Evolutionary conservation across 1,140 invertebrate species (phyloP).

Genomic region (Zeugodacus cucurbitae): DNA sequence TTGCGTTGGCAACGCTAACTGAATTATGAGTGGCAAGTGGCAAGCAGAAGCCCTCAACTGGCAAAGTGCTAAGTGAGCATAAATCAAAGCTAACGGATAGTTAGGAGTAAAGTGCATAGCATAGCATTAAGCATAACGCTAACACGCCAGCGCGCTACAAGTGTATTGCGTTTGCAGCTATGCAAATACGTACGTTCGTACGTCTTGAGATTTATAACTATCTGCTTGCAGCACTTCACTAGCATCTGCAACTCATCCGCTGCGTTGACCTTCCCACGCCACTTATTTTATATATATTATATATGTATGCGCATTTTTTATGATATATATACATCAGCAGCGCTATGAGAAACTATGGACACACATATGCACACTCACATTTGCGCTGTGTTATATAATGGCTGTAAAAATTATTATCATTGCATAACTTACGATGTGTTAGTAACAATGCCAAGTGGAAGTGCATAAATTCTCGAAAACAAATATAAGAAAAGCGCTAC

Average conservation of each 20-base stretch:
- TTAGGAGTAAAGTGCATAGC: neutral
- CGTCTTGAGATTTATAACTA: neutral
- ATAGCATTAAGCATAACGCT: neutral
- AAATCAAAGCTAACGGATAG: conserved; percentile 23
- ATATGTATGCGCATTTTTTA: neutral
- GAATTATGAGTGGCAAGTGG: conserved; percentile 24
- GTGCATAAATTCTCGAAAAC: neutral
- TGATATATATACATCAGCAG: neutral
- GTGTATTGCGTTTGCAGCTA: neutral
- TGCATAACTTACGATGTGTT: neutral
- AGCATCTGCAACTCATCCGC: neutral
- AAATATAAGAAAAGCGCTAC: neutral
- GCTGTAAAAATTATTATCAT: conserved; percentile 5
- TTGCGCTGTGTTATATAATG: neutral
- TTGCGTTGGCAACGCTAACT: neutral
- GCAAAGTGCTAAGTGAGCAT: conserved; percentile 13
- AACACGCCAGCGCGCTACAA: neutral
- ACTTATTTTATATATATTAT: neutral
- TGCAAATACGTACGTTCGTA: neutral
- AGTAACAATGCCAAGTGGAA: neutral
- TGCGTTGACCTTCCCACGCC: neutral
- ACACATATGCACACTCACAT: neutral
- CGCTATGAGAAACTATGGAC: neutral
- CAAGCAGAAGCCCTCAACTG: conserved; percentile 1
- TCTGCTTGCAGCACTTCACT: neutral